Evolutionary conservation across 2,113 vertebrate genomes (phyloP), one percentile per base, ranked within the genome.

Genomic region (Canis aureus): DNA sequence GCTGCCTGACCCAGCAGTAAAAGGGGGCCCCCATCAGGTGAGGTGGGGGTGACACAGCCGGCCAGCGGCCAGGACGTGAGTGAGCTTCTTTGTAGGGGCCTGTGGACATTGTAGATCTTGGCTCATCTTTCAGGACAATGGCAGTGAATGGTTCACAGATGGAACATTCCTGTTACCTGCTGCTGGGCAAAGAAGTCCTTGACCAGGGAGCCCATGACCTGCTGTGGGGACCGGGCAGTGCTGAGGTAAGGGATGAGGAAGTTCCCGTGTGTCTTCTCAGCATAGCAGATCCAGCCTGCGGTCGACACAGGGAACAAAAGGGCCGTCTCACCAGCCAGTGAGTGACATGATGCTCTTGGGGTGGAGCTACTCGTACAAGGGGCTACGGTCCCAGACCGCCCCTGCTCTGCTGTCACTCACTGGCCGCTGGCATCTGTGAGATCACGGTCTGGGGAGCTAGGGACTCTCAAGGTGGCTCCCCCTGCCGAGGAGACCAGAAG

Each of bases 201-300:
- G 94, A 99, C 98, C 97, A 99, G 96, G 35, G 99, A 99, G 69
- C 99, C 99, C 99, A 99, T 99, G 96, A 99, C 99, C 98, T 99
- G 99, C 98, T 99, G 99, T 0, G 99, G 99, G 32, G 99, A 99
- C 92, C 99, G 99, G 66, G 99, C 99, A 0, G 99, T 99, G 80
- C 99, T 99, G 98, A 99, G 99, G 89, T 99, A 99, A 5, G 99
- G 99, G 8, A 99, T 98, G 96, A 99, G 99, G 93, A 99, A 98
- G 11, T 99, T 99, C 67, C 99, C 99, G 0, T 99, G 99, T 27
- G 99, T 99, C 98, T 99, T 99, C 99, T 99, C 99, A 3, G 99
- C 99, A 0, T 99, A 99, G 98, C 99, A 99, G 97, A 99, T 99
- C 99, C 99, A 99, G 32, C 99, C 99, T 99, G 98, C 23, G 94